Base-by-base conservation (phyloP, 2,888 invertebrate species). In the Dione juno region DNA sequence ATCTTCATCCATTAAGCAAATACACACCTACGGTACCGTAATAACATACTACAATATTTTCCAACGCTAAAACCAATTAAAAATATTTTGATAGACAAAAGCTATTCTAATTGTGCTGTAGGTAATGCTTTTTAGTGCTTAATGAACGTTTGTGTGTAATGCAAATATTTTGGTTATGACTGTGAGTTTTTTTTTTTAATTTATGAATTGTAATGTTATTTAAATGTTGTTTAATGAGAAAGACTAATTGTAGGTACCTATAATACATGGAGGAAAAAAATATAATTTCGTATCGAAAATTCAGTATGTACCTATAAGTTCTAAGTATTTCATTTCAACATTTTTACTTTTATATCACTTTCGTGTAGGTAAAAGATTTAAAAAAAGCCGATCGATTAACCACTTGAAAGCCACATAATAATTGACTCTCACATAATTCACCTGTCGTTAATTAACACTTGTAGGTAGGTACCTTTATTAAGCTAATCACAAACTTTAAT, bases 1-100 rank as follows among this genome's bases (percentile, higher is more conserved):
- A 92, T 92, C 90, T 91, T 82, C 80, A 86, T 92, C 93, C 92
- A 92, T 92, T 92, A 93, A 88, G 87, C 89, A 93, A 93, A 92
- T 92, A 92, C 89, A 93, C 92, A 90, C 88, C 89, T 90, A 86
- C 87, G 83, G 85, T 82, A 81, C 76, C 81, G 75, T 92, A 93
- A 93, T 91, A 85, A 92, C 80, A 91, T 85, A 88, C 85, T 87
- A 87, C 88, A 87, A 80, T 88, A 88, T 89, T 89, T 90, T 88
- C 81, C 86, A 85, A 86, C 87, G 84, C 84, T 83, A 86, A 88
- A 90, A 88, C 83, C 88, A 89, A 92, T 90, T 92, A 89, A 91
- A 90, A 90, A 92, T 85, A 90, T 90, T 92, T 91, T 90, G 89
- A 91, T 91, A 90, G 92, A 90, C 89, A 91, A 90, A 88, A 89